Evolutionary conservation across 2,797 vertebrate species (phyloP).

Genomic region (Urocyon cinereoargenteus): DNA sequence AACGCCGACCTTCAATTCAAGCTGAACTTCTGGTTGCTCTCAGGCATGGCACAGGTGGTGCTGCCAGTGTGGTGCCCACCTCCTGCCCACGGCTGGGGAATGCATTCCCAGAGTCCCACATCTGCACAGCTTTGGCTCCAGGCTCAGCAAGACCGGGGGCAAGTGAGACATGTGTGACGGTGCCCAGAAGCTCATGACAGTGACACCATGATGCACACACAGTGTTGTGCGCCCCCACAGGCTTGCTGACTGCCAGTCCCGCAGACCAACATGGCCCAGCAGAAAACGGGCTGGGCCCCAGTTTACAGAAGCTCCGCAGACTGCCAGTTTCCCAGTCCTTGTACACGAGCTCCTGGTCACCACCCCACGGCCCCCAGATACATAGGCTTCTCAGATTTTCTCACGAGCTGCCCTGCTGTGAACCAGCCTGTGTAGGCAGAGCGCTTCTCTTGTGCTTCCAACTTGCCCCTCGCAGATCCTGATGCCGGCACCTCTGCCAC

Average conservation of each 20-base stretch:
- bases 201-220: neutral
- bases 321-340: fast-evolving
- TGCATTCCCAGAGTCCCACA: neutral
- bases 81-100: neutral
- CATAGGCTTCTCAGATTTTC: fast-evolving
- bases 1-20: too few relatives aligned
- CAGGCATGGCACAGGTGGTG: fast-evolving
- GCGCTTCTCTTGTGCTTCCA: fast-evolving
- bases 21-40: neutral
- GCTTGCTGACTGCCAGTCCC: neutral
- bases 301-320: neutral
- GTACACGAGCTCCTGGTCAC: neutral
- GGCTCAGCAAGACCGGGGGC: neutral
- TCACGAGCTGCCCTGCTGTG: fast-evolving
- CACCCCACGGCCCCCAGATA: neutral
- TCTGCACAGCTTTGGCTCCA: fast-evolving
- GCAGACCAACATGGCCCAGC: neutral
- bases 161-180: fast-evolving
- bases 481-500: neutral
- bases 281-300: fast-evolving
- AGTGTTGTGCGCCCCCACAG: fast-evolving
- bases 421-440: fast-evolving
- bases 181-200: fast-evolving
- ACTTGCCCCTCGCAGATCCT: fast-evolving
- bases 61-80: neutral